Base-by-base conservation (phyloP, 2,797 vertebrate species). In the Clarias platycephalus region DNA sequence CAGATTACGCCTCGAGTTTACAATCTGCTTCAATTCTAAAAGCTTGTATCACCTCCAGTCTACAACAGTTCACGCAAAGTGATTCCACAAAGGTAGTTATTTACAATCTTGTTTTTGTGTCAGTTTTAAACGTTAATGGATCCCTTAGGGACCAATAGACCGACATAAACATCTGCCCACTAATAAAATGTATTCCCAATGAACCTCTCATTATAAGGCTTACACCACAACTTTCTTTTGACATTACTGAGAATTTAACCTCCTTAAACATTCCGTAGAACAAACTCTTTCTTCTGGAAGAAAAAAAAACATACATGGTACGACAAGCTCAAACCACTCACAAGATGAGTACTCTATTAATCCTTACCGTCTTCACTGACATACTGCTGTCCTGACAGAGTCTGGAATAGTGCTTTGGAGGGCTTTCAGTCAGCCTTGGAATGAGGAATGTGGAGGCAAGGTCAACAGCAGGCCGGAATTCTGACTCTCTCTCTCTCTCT, bases 401-500 rank as follows among this genome's bases (percentile, higher is more conserved):
- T 31, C n/a, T 80, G 62, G n/a, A 80, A 80, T 53, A 81, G 26
- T 24, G 40, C 18, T 60, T 67, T 75, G 58, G 44, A 78, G 40
- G 15, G 44, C 34, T 62, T 34, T 82, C 37, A 67, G 78, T 24
- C 9, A 40, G 81, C 60, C 83, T 85, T 31, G 20, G 44, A 83
- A 75, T 18, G 60, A 62, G 58, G 60, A 83, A 74, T 3, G 64
- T 31, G 44, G 40, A 57, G 24, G 63, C 53, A 76, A 86, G 63
- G 60, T n/a, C 40, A 79, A 83, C 37, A 64, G 66, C 75, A 58
- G 64, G 80, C 64, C 74, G 86, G 90, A 92, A 91, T 91, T 90
- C 88, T 79, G 87, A 85, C 60, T 76, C 84, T 87, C 68, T 85
- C 86, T 87, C 85, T 71, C 75, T 63, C 72, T 49, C 55, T 20